phyloP scores from a whole-genome alignment of 2,797 vertebrate species.

The Smutsia gigantea region DNA sequence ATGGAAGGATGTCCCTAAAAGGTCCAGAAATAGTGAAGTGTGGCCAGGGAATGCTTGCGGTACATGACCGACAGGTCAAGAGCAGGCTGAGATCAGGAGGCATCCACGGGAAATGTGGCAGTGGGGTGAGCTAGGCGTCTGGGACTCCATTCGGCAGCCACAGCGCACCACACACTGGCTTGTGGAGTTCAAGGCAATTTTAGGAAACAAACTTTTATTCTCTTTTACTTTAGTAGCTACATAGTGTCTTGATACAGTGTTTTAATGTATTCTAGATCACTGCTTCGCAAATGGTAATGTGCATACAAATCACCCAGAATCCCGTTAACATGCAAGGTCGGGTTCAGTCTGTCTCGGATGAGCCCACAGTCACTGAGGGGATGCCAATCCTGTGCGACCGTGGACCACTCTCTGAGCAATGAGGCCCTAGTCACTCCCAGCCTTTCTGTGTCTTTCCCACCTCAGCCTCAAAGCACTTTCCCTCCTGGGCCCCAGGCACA shows the following conservation, averaged over 20 bases:
- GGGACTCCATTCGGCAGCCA: background rate
- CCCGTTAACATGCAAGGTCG: background rate
- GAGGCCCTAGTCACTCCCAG: background rate
- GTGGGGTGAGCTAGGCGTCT: background rate
- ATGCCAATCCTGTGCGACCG: rapidly evolving
- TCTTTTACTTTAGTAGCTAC: background rate
- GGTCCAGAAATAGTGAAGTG: background rate
- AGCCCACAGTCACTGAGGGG: background rate
- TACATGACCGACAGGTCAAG: background rate
- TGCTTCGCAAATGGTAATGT: background rate
- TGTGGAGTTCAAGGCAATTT: background rate
- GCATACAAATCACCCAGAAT: background rate
- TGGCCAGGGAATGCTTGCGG: background rate
- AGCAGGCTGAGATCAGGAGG: background rate
- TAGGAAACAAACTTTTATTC: background rate
- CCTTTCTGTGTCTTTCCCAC: background rate
- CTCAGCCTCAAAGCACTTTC: background rate
- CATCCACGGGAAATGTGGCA: background rate
- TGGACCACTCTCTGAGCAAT: background rate
- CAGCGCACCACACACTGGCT: background rate
- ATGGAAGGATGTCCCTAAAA: background rate
- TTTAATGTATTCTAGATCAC: background rate
- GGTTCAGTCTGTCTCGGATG: background rate
- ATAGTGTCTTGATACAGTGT: background rate
- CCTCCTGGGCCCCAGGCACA: background rate